Conservation (phyloP, 2,797 vertebrate species). For the Astyanax mexicanus region DNA sequence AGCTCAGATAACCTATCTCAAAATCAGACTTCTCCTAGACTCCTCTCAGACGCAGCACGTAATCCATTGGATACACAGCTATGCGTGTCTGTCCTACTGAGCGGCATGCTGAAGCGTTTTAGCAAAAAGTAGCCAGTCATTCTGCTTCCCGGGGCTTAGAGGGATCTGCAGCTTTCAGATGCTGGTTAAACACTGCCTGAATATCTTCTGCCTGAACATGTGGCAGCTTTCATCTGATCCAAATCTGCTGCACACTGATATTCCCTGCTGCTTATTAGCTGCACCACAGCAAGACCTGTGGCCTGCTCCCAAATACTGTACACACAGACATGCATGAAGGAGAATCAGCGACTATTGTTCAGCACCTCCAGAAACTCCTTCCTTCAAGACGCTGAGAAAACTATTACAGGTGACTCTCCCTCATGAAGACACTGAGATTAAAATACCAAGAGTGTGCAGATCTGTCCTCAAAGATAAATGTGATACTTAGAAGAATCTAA, state of each 20-base stretch:
- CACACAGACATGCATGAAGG: too few relatives aligned
- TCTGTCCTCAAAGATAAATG: too few relatives aligned
- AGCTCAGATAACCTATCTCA: conserved; percentile 5
- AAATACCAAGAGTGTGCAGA: too few relatives aligned
- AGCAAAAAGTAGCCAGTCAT: conserved; percentile 1
- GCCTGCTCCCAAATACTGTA: too few relatives aligned
- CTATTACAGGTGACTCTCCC: too few relatives aligned
- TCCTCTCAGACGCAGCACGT: conserved; percentile 16
- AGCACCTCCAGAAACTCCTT: too few relatives aligned
- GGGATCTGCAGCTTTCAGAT: not conserved
- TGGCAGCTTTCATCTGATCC: not conserved
- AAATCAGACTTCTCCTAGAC: not conserved
- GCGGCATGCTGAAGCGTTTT: conserved; percentile 2
- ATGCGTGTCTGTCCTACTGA: not conserved
- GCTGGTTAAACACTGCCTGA: too few relatives aligned
- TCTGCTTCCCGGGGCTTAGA: not conserved
- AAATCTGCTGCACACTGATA: not conserved
- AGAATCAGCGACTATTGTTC: too few relatives aligned
- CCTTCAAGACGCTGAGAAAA: too few relatives aligned
- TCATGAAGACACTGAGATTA: too few relatives aligned
- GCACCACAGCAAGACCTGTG: not conserved
- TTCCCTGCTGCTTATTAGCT: not conserved
- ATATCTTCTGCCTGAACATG: conserved; percentile 1
- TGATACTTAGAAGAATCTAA: too few relatives aligned
- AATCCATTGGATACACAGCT: conserved; percentile 13